Percentiles rank a stretch among this genome's conserved stretches.
Evolutionary conservation across 2,797 vertebrate genomes (phyloP).

Genomic region (Melanotaenia maccullochi): DNA sequence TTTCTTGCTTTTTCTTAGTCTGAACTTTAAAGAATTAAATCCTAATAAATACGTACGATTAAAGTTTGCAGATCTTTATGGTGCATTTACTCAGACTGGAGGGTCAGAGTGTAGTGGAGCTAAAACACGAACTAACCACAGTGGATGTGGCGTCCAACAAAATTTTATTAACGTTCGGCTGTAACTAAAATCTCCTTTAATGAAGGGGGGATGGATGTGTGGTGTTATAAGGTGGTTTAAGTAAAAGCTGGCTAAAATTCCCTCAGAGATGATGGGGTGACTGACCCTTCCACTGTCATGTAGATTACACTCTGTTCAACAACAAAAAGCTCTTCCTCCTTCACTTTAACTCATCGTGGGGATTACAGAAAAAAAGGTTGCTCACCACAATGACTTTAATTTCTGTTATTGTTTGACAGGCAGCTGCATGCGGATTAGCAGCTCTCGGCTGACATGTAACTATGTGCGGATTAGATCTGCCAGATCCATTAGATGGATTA

Average conservation of each 20-base stretch:
- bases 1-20: too few relatives aligned
- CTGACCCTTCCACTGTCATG: conserved; percentile 30
- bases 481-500: conserved; percentile 78
- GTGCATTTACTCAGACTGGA: neutral
- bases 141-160: neutral
- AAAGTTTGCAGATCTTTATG: too few relatives aligned
- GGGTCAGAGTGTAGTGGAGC: neutral
- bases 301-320: conserved; percentile 45
- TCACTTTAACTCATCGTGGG: conserved; percentile 57
- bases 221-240: conserved; percentile 16
- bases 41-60: too few relatives aligned
- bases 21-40: too few relatives aligned
- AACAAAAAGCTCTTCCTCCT: conserved; percentile 59
- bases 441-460: conserved; percentile 41
- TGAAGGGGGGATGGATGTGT: conserved; percentile 7
- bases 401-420: conserved; percentile 76
- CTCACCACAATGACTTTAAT: conserved; percentile 63
- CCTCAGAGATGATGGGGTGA: conserved; percentile 22
- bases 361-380: conserved; percentile 73
- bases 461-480: conserved; percentile 71
- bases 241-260: conserved; percentile 35
- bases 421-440: conserved; percentile 62
- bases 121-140: neutral
- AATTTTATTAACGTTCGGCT: conserved; percentile 26
- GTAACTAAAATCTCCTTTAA: conserved; percentile 12